Evolutionary conservation across 2,797 vertebrate species (phyloP), one percentile per base, ranked within the genome.

Genomic region (Acanthis flammea): DNA sequence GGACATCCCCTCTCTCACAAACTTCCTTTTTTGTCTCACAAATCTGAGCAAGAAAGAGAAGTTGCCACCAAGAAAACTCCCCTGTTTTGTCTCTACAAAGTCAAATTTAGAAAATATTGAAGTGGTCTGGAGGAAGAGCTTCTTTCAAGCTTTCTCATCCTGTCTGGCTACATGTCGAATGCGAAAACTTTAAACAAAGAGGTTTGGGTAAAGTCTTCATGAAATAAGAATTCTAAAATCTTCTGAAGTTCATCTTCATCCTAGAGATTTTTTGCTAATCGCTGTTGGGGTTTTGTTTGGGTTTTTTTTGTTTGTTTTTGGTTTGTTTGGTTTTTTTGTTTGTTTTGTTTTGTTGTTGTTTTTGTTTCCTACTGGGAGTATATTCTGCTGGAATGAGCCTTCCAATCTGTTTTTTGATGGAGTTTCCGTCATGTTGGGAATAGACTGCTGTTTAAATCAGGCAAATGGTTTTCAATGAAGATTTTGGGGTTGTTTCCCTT

Each of bases 31-130:
- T 50, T 19, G 8, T 2, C 9, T 86, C 42, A 42, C 0, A 0
- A 78, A 75, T 67, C 1, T 0, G 12, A 66, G 35, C 12, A 35
- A 90, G 82, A 96, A 95, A 37, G 82, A 81, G 92, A 95, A 96
- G 37, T 28, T 35, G 22, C 63, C 0, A 10, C 72, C 42, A 79
- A 86, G 54, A 12, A 86, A 92, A 90, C 41, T 62, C 44, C 54
- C 79, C 85, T 74, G 44, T 80, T 96, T 86, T 62, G 91, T 68
- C 63, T 93, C 33, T 90, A 55, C 1, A 5, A 68, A 86, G 70
- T 92, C 79, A 93, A 92, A 95, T 94, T 84, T 95, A 93, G 90
- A 94, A 92, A 91, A 94, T 65, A 77, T 9, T 71, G 78, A 94
- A 91, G 47, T 8, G 4, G 41, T 71, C 30, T 93, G 90, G 92